Conservation (phyloP, 2,113 vertebrate species). For the Ciconia boyciana region DNA sequence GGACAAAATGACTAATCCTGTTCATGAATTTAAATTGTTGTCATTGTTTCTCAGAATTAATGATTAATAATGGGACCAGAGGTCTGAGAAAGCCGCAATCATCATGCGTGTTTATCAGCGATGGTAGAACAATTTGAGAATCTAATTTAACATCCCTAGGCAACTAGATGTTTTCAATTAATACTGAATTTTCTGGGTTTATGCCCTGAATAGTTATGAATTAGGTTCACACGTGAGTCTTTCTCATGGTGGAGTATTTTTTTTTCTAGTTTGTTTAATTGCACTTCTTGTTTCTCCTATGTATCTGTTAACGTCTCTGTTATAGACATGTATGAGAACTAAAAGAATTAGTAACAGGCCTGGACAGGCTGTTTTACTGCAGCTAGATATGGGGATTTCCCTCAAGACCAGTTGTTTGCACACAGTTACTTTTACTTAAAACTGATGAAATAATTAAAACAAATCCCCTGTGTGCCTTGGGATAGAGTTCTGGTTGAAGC, state of each 20-base stretch:
- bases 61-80: not conserved
- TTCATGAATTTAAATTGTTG: not conserved
- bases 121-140: not conserved
- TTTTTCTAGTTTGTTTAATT: not conserved
- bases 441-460: constrained; percentile 61
- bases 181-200: not conserved
- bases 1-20: not conserved
- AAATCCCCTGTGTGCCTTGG: constrained; percentile 23
- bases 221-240: not conserved
- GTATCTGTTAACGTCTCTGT: not conserved
- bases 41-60: not conserved
- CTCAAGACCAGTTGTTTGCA: constrained; percentile 29
- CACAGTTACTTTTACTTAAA: constrained; percentile 61
- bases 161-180: not conserved
- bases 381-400: not conserved
- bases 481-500: not conserved
- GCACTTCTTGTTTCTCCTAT: not conserved
- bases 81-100: not conserved
- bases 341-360: not conserved
- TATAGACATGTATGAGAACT: not conserved
- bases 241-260: not conserved
- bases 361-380: not conserved
- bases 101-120: not conserved
- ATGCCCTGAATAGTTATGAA: not conserved
- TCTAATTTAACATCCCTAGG: not conserved